A percentile compares a stretch with the other conserved stretches of the same genome.
These are phyloP conservation scores for Pardalotus punctatus DNA, from an alignment of 2,113 vertebrate genomes.

Conservation along the genomic window DNA sequence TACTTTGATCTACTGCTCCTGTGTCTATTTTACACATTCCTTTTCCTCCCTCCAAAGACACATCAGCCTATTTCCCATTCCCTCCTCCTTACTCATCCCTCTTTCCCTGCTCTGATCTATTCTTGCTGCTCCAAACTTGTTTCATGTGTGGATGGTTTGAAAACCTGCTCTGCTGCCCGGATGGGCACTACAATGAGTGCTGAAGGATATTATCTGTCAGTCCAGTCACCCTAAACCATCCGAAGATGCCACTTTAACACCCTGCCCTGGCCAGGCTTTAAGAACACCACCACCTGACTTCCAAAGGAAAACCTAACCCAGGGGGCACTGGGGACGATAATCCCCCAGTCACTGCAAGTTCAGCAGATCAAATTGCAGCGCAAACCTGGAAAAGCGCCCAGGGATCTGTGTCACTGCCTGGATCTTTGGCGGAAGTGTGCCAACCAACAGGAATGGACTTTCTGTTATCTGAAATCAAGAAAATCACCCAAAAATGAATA, in stretches of 20 bases:
- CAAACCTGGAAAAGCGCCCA: neutral
- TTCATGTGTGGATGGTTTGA: neutral
- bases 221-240: neutral
- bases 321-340: neutral
- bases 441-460: neutral
- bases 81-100: constrained; percentile 45
- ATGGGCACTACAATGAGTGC: neutral
- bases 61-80: constrained; percentile 2
- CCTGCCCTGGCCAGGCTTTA: neutral
- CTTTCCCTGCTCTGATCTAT: constrained; percentile 40
- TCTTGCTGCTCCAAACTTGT: neutral
- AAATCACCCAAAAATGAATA: neutral
- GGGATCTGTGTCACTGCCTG: neutral
- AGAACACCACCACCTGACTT: neutral
- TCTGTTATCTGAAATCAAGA: neutral
- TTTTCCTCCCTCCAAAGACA: constrained; percentile 36
- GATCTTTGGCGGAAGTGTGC: neutral
- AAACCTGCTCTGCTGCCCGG: neutral
- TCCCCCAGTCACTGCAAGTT: neutral
- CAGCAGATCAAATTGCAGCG: neutral
- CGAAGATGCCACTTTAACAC: neutral
- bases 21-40: constrained; percentile 19
- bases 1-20: constrained; percentile 38
- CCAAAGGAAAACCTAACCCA: neutral
- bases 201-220: neutral